Percentiles rank a stretch among this genome's conserved stretches.
Evolutionary conservation across 2,888 invertebrate genomes (phyloP).

Genomic region (Lasioglossum calceatum): DNA sequence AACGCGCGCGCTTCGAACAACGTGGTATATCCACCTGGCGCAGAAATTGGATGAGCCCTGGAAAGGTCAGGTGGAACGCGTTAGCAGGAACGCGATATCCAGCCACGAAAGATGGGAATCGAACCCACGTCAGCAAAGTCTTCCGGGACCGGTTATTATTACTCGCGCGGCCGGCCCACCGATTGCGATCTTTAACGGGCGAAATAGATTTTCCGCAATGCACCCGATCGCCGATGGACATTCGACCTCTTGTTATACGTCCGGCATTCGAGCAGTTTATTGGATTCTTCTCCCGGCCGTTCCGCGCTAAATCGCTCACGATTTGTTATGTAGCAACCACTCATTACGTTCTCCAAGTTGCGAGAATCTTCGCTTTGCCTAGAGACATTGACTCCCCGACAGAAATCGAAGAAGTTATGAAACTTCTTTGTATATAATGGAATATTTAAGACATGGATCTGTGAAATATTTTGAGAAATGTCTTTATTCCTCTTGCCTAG

Average conservation of each 20-base stretch:
- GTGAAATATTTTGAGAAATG: too few species aligned
- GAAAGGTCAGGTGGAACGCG: conserved; percentile 57
- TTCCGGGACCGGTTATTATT: conserved; percentile 35
- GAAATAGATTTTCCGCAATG: conserved; percentile 28
- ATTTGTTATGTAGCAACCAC: neutral
- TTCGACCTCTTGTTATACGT: neutral
- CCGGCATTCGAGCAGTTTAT: neutral
- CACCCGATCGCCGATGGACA: neutral
- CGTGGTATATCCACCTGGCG: conserved; percentile 38
- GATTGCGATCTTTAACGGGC: conserved; percentile 32
- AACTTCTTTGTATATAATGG: too few species aligned
- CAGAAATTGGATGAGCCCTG: conserved; percentile 64
- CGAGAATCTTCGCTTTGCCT: neutral
- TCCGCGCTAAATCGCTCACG: neutral
- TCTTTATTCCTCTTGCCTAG: too few species aligned
- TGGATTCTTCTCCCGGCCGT: neutral
- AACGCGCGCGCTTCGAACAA: neutral
- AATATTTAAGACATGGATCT: too few species aligned
- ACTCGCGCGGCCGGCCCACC: neutral
- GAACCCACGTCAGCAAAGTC: conserved; percentile 20
- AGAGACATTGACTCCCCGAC: too few species aligned
- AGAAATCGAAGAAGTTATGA: too few species aligned
- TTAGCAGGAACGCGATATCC: conserved; percentile 40
- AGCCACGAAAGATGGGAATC: conserved; percentile 43
- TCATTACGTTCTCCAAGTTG: neutral